A percentile compares a stretch with the other conserved stretches of the same genome.
These are phyloP conservation scores for Phrynosoma blainvillii DNA, from an alignment of 2,113 vertebrate genomes.

Conservation along the genomic window DNA sequence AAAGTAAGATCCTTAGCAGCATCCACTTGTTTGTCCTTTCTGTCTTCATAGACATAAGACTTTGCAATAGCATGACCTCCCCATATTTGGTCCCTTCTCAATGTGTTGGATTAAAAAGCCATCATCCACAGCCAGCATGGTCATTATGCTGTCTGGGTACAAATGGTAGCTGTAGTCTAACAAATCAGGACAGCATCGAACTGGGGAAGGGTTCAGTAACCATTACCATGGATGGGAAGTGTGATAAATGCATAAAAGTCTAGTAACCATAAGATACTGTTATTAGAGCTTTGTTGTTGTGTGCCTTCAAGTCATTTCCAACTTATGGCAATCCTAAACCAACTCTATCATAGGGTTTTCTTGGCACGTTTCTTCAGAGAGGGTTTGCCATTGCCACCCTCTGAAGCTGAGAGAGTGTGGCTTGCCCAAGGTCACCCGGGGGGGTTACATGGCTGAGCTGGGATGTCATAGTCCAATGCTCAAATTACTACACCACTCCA, in stretches of 20 bases:
- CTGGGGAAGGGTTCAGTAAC: not conserved
- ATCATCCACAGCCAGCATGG: not conserved
- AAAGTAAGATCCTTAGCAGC: not conserved
- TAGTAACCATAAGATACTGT: no score
- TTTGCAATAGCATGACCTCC: not conserved
- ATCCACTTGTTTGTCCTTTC: not conserved
- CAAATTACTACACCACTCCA: no score
- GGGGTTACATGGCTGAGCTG: no score
- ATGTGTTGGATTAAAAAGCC: not conserved
- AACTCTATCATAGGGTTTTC: no score
- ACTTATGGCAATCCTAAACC: no score
- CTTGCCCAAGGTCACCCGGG: no score
- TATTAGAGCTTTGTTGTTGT: no score
- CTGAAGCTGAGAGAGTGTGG: no score
- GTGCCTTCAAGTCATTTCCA: no score
- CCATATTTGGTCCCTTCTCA: not conserved
- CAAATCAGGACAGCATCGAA: not conserved
- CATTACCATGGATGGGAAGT: not conserved
- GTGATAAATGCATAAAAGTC: not conserved
- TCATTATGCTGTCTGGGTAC: not conserved
- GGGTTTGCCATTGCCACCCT: no score
- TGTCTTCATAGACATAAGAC: not conserved
- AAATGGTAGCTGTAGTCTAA: not conserved
- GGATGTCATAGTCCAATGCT: no score
- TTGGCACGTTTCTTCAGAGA: no score